A percentile compares a stretch with the other conserved stretches of the same genome.
Evolutionary conservation across 2,888 invertebrate species (phyloP).

Genomic region (Mactromeris polynyma): DNA sequence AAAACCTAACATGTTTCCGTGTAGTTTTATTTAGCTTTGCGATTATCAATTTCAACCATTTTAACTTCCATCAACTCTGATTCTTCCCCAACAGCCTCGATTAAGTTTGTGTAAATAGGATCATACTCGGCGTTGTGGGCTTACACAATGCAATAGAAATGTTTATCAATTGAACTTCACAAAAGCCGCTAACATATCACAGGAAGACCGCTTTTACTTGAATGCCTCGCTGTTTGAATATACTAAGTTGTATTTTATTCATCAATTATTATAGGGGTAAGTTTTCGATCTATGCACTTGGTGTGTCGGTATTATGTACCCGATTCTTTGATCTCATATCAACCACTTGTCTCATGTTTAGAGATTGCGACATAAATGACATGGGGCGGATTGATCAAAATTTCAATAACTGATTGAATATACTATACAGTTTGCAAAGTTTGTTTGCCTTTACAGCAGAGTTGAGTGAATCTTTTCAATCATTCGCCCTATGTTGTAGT

Average conservation of each 20-base stretch:
- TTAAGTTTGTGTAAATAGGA: conserved; percentile 30
- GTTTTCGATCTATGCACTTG: conserved; percentile 39
- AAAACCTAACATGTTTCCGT: not conserved
- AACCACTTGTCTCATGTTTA: conserved; percentile 4
- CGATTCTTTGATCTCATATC: conserved; percentile 41
- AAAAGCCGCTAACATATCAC: conserved; percentile 30
- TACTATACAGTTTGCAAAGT: not conserved
- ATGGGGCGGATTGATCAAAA: conserved; percentile 39
- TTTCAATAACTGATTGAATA: conserved; percentile 40
- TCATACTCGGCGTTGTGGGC: not conserved
- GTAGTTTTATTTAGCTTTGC: not conserved
- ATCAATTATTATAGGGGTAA: conserved; percentile 20
- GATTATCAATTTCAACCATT: not conserved
- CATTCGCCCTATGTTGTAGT: not conserved
- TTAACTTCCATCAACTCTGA: conserved; percentile 6
- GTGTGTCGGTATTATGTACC: conserved; percentile 27
- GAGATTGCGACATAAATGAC: conserved; percentile 34
- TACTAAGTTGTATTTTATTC: conserved; percentile 28
- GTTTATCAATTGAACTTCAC: conserved; percentile 30
- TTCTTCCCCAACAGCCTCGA: not conserved
- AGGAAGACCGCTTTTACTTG: not conserved
- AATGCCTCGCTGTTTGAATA: conserved; percentile 28
- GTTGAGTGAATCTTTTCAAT: conserved; percentile 14
- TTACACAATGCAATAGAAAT: conserved; percentile 18
- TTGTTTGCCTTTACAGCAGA: conserved; percentile 9